Evolutionary conservation across 2,113 vertebrate species (phyloP), one percentile per base, ranked within the genome.

Genomic region (Platichthys stellatus): DNA sequence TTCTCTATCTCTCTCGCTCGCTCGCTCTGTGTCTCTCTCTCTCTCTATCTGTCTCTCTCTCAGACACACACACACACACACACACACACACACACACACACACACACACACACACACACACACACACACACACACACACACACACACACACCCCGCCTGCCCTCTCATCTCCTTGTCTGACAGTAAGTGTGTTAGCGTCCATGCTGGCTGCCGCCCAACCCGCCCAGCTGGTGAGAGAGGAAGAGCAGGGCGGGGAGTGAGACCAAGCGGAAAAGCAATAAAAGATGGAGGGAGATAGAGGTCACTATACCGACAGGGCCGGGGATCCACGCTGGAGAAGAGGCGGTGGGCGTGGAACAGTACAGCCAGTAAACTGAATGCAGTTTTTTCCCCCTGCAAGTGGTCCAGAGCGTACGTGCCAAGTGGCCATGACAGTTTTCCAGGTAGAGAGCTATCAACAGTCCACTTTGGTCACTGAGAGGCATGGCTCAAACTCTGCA

Each of bases 221-320:
- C 61, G 72, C 69, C 82, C 83, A 82, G 86, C 77, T 82, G 72
- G 76, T 71, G 35, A 24, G 35, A 58, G 69, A 75, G 72, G 65
- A 26, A 66, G 71, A 69, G 82, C 70, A 68, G 69, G 70, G 67
- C 23, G 59, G 54, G 9, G 86, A 70, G 68, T 61, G 81, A 88
- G 81, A 68, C 28, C 49, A 65, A 69, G 88, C 63, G 57, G 68
- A 71, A 80, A 84, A 82, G 69, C 53, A 51, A 74, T 31, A 31
- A 71, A 65, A 85, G 86, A 87, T 84, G 76, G 75, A 83, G 77
- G 51, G 63, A 83, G 88, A 90, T 83, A 84, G 84, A 90, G 86
- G 88, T 91, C 85, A 81, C 63, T 58, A 8, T n/a, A 8, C 66
- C 58, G 84, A 82, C 81, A 49, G 83, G 79, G 59, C 76, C 9